Percentiles rank a stretch among this genome's conserved stretches.
These are phyloP conservation scores for Palythoa caribaeorum DNA, from an alignment of 92 coral and sea anemone species.

Conservation along the genomic window DNA sequence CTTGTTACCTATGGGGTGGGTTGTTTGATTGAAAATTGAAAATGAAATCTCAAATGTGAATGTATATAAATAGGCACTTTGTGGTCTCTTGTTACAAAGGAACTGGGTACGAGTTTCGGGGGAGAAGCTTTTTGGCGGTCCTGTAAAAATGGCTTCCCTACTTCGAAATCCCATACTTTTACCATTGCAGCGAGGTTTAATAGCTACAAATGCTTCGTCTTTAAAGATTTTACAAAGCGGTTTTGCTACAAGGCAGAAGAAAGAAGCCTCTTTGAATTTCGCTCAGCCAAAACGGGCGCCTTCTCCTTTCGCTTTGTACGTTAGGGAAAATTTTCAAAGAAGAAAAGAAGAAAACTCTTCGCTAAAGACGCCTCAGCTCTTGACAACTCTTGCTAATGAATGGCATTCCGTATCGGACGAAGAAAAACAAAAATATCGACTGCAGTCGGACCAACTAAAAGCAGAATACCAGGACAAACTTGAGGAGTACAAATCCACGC, in stretches of 20 bases:
- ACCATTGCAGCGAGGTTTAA: constrained; percentile 28
- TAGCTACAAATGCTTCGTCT: background rate
- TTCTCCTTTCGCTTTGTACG: constrained; percentile 45
- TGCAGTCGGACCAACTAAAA: background rate
- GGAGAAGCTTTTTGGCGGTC: constrained; percentile 14
- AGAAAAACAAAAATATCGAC: constrained; percentile 31
- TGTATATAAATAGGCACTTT: too few relatives aligned
- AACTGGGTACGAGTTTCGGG: background rate
- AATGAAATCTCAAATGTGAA: too few relatives aligned
- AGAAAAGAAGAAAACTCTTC: constrained; percentile 25
- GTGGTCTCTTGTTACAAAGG: too few relatives aligned
- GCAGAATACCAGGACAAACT: constrained; percentile 24
- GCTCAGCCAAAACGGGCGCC: constrained; percentile 20
- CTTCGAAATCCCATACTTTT: constrained; percentile 4
- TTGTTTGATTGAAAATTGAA: too few relatives aligned
- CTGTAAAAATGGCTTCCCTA: constrained; percentile 10
- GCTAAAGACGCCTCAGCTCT: constrained; percentile 17
- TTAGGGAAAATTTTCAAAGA: constrained; percentile 25
- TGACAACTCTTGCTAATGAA: constrained; percentile 16
- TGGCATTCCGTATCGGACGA: constrained; percentile 41
- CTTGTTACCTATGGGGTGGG: too few relatives aligned
- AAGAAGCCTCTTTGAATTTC: constrained; percentile 5
- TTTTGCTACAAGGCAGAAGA: constrained; percentile 25
- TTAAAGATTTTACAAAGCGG: background rate
- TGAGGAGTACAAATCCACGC: constrained; percentile 25